These are phyloP conservation scores for Fregetta grallaria DNA, from an alignment of 2,113 vertebrate genomes.

Conservation along the genomic window DNA sequence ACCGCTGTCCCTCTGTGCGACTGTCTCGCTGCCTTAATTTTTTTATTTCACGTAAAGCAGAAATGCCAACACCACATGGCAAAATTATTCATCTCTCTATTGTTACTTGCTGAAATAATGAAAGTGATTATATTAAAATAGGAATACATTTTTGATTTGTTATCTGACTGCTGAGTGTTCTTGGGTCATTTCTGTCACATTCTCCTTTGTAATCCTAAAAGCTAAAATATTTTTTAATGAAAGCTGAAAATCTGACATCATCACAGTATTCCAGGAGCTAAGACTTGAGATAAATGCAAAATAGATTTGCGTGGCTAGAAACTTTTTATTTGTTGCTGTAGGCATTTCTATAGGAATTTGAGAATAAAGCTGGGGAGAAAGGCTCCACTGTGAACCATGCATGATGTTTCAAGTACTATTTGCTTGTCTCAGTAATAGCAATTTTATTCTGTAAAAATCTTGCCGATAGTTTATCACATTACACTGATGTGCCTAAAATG, in stretches of 20 bases:
- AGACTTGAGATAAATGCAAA: neutral
- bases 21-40: neutral
- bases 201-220: neutral
- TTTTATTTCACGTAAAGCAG: neutral
- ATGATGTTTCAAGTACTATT: neutral
- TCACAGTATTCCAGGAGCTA: neutral
- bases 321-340: neutral
- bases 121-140: neutral
- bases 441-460: neutral
- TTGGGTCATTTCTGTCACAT: neutral
- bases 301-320: neutral
- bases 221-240: neutral
- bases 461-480: neutral
- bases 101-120: neutral
- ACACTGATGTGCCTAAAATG: neutral
- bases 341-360: neutral
- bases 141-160: neutral
- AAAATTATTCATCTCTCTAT: neutral
- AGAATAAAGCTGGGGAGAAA: neutral
- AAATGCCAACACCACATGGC: neutral
- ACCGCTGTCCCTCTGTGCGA: fast-evolving
- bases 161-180: neutral
- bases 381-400: neutral
- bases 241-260: neutral
- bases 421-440: neutral